Evolutionary conservation across 2,888 invertebrate genomes (phyloP).

Genomic region (Phragmatobia fuliginosa): DNA sequence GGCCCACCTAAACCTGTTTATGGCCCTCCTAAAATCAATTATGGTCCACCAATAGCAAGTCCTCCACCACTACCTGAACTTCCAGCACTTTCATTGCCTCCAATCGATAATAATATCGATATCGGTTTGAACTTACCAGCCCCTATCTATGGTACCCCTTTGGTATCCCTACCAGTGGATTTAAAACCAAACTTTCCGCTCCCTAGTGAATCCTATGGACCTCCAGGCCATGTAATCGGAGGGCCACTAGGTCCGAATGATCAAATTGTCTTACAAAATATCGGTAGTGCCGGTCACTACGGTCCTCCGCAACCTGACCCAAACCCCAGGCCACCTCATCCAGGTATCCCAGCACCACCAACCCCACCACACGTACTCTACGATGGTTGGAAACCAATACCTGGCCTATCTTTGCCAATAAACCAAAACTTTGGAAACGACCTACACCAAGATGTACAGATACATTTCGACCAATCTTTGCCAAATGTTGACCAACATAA

Average conservation of each 20-base stretch:
- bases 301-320: conserved; percentile 88
- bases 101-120: conserved; percentile 57
- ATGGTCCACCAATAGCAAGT: conserved; percentile 27
- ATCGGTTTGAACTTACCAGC: conserved; percentile 73
- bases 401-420: conserved; percentile 86
- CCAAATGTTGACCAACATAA: conserved; percentile 50
- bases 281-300: conserved; percentile 76
- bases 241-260: conserved; percentile 76
- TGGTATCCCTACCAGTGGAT: conserved; percentile 66
- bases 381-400: conserved; percentile 95
- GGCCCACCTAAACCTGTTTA: conserved; percentile 42
- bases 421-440: conserved; percentile 65
- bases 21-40: conserved; percentile 40
- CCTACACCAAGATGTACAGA: conserved; percentile 64
- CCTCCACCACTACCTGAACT: conserved; percentile 36
- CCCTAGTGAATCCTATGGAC: conserved; percentile 79
- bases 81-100: conserved; percentile 25
- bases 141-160: conserved; percentile 77
- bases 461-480: conserved; percentile 62
- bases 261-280: conserved; percentile 73
- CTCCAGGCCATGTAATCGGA: conserved; percentile 76
- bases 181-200: conserved; percentile 81
- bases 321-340: conserved; percentile 88
- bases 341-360: conserved; percentile 91
- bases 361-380: conserved; percentile 92